Base-by-base conservation (phyloP, 2,888 invertebrate species). In the Pandemis cinnamomeana region DNA sequence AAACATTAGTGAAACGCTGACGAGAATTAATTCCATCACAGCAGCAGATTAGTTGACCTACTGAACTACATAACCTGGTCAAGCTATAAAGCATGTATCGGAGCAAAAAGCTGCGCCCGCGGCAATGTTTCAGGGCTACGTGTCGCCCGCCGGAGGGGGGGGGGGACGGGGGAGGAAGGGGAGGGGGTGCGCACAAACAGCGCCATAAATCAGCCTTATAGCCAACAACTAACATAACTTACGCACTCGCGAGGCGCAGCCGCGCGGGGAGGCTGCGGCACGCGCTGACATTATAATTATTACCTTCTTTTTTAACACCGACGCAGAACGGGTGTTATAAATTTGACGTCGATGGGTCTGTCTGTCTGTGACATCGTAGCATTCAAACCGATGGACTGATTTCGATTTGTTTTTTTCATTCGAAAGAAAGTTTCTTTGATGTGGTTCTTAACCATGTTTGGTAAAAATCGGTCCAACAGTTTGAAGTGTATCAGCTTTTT, bases 141-240 rank as follows among this genome's bases (percentile, higher is more conserved):
- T 75, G 72, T 41, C 71, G 69, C 70, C 71, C 48, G 41, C 15
- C 48, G 15, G 53, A 10, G 15, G 36, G 63, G 42, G 55, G 75
- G 72, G 76, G 75, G 64, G 79, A 80, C 78, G 78, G 77, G 79
- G 76, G 74, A 75, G 79, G 76, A 72, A 76, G 79, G 78, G 76
- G 74, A 1, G 76, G 76, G 68, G 79, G 80, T 78, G 78, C 77
- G 79, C 81, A 84, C 87, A 88, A 88, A 87, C 87, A 88, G 72
- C 72, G 76, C 78, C 69, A 86, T 87, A 87, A 87, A 88, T 86
- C 87, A 82, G 77, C 72, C 80, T 79, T 83, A 84, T 82, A 81
- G 82, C 81, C 81, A 77, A 80, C 81, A 84, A 82, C 82, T 79
- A 77, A 78, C 81, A 79, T 80, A 78, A 79, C 78, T 77, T 76